Evolutionary conservation across 2,888 invertebrate species (phyloP).

Genomic region (Caprella mutica): DNA sequence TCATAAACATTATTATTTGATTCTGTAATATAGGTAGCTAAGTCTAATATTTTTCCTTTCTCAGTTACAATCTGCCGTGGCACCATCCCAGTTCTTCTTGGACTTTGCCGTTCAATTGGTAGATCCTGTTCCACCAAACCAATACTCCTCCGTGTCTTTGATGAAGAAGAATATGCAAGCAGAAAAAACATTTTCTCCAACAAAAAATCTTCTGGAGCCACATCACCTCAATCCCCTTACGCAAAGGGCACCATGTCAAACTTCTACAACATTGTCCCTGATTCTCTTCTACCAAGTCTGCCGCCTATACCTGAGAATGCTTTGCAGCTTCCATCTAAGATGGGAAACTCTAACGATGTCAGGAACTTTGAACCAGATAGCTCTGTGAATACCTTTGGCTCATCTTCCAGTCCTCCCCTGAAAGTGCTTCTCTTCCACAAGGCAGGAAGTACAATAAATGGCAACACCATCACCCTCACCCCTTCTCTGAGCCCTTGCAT

Average conservation of each 20-base stretch:
- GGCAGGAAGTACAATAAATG: too few relatives aligned
- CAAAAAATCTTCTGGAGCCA: too few relatives aligned
- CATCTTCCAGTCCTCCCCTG: too few relatives aligned
- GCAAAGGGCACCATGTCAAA: conserved; percentile 28
- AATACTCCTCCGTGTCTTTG: conserved; percentile 59
- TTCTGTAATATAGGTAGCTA: too few relatives aligned
- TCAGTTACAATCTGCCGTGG: conserved; percentile 68
- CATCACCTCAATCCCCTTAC: neutral
- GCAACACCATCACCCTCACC: too few relatives aligned
- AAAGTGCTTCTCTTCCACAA: too few relatives aligned
- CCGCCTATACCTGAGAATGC: conserved; percentile 27
- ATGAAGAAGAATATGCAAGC: neutral
- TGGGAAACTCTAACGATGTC: too few relatives aligned
- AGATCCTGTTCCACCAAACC: conserved; percentile 56
- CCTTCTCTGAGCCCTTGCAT: too few relatives aligned
- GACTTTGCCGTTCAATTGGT: conserved; percentile 81
- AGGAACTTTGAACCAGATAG: too few relatives aligned
- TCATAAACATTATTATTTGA: too few relatives aligned
- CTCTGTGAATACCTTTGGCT: too few relatives aligned
- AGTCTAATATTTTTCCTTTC: conserved; percentile 31
- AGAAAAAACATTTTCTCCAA: too few relatives aligned
- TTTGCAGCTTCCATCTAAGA: neutral
- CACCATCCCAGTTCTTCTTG: conserved; percentile 73
- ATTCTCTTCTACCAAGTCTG: conserved; percentile 58
- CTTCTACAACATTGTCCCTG: conserved; percentile 72